Base-by-base conservation (phyloP, 2,888 invertebrate genomes). In the Amphipyra tragopoginis region DNA sequence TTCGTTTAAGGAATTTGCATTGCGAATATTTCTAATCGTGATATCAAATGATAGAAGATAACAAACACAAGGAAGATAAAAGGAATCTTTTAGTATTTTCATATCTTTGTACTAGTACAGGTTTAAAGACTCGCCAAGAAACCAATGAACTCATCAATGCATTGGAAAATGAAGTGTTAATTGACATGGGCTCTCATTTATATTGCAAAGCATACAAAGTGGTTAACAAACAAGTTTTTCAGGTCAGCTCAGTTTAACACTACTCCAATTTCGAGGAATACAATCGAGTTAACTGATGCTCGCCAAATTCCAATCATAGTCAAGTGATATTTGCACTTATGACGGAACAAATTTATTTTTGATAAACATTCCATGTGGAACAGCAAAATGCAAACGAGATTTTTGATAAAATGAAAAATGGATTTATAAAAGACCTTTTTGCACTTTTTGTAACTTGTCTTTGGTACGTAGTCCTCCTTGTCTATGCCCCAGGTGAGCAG, bases 221-320 rank as follows among this genome's bases (percentile, higher is more conserved):
- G 60, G 33, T 51, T 58, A 62, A 57, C 40, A 69, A 65, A 49
- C 33, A 26, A 65, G 47, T 79, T n/a, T 66, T 72, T 49, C 42
- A 53, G 61, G 60, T 55, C 47, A 56, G 42, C 14, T 48, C 43
- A 54, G 43, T 58, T 57, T 54, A 74, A 53, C 53, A 57, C n/a
- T n/a, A 67, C 51, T 72, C 64, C 52, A 64, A 69, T 66, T 72
- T 64, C 51, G 29, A 38, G 36, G 43, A 48, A 52, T 63, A 54
- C 63, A 65, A 75, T 61, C 43, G 36, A 53, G 56, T 71, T 77
- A 66, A 54, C 59, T 38, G 51, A 61, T 45, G 39, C 51, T 60
- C 38, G 44, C 43, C 68, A 56, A 69, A 61, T 61, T 68, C 54
- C 68, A 50, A 40, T 54, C 47, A 53, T 47, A 67, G 6, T 11